Evolutionary conservation across 2,888 invertebrate species (phyloP).

Genomic region (Tuta absoluta): DNA sequence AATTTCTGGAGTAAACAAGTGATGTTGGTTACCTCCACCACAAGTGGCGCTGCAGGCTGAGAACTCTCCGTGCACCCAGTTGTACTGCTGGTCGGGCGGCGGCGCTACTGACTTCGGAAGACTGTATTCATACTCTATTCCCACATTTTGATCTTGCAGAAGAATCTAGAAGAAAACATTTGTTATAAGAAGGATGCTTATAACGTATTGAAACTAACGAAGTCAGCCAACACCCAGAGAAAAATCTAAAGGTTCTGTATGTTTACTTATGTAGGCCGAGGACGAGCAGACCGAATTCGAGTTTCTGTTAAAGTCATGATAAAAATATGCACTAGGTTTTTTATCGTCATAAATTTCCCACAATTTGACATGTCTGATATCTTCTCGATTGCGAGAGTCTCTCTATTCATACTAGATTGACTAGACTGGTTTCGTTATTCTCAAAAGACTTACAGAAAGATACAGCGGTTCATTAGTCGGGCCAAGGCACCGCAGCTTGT

Average conservation of each 20-base stretch:
- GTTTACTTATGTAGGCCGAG: too few relatives aligned
- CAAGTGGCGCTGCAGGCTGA: slow-evolving; percentile 92
- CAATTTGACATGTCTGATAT: too few relatives aligned
- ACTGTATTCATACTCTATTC: slow-evolving; percentile 94
- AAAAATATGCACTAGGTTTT: too few relatives aligned
- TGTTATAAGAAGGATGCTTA: neutral
- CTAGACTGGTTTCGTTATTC: neutral
- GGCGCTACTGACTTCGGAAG: slow-evolving; percentile 87
- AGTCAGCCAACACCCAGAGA: too few relatives aligned
- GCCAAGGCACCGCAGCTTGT: slow-evolving; percentile 90
- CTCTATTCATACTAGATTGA: too few relatives aligned
- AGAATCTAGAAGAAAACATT: slow-evolving; percentile 82
- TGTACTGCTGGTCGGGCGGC: slow-evolving; percentile 86
- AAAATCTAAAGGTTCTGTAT: too few relatives aligned
- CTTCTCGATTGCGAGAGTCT: too few relatives aligned
- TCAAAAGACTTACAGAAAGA: slow-evolving; percentile 84
- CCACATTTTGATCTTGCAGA: slow-evolving; percentile 90
- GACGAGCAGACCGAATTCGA: too few relatives aligned
- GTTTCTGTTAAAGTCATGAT: too few relatives aligned
- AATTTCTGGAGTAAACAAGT: neutral
- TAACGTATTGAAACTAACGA: neutral
- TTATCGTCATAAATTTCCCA: too few relatives aligned
- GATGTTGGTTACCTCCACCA: slow-evolving; percentile 88
- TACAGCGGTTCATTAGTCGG: slow-evolving; percentile 95
- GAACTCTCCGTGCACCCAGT: slow-evolving; percentile 89